phyloP scores from a whole-genome alignment of 1,140 invertebrate genomes.

The Bombus waltoni region DNA sequence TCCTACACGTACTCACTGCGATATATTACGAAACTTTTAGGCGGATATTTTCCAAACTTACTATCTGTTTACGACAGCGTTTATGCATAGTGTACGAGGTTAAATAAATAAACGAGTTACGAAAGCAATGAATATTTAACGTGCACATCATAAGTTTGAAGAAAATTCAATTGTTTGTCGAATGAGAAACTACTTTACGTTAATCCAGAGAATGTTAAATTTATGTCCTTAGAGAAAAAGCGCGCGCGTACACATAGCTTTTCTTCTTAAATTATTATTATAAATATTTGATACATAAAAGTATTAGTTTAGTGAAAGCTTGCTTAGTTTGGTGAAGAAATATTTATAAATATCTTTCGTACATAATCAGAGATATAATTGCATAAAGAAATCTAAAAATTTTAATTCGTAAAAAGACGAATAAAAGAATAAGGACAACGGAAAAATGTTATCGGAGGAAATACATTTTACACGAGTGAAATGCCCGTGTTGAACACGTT shows the following conservation, averaged over 20 bases:
- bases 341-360: too few relatives aligned
- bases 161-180: neutral
- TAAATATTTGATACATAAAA: neutral
- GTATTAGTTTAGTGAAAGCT: too few relatives aligned
- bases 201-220: neutral
- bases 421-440: too few relatives aligned
- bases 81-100: conserved; percentile 10
- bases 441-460: neutral
- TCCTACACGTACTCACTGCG: neutral
- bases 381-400: too few relatives aligned
- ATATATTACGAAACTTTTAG: conserved; percentile 31
- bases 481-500: too few relatives aligned
- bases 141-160: neutral
- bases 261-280: neutral
- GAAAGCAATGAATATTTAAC: conserved; percentile 22
- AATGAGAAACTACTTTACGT: neutral
- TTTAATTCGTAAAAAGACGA: too few relatives aligned
- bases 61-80: conserved; percentile 25
- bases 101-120: conserved; percentile 21
- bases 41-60: conserved; percentile 17
- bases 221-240: neutral
- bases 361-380: too few relatives aligned
- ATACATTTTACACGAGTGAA: neutral
- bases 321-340: too few relatives aligned
- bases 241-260: too few relatives aligned